These are phyloP conservation scores for Zelleria hepariella DNA, from an alignment of 2,888 invertebrate species.

Conservation along the genomic window DNA sequence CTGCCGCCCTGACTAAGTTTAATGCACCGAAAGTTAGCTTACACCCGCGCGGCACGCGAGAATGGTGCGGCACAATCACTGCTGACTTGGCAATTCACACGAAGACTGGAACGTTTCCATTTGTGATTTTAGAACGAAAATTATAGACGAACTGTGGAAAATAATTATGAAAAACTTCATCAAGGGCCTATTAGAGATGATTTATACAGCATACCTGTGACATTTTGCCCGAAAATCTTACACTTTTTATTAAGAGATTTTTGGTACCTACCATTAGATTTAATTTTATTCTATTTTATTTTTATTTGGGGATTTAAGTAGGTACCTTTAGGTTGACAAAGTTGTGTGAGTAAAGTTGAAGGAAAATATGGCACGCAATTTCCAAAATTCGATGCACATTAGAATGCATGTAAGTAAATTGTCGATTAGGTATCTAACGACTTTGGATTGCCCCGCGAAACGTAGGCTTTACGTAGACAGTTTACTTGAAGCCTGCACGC, in stretches of 20 bases:
- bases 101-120: not conserved
- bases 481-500: not conserved
- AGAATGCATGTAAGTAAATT: not conserved
- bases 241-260: no score
- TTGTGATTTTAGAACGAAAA: no score
- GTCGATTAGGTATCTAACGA: not conserved
- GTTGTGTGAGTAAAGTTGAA: not conserved
- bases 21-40: constrained; percentile 31
- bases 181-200: no score
- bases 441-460: not conserved
- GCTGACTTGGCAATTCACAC: not conserved
- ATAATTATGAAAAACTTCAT: no score
- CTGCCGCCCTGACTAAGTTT: constrained; percentile 19
- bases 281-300: no score
- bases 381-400: not conserved
- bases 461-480: no score
- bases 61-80: constrained; percentile 22
- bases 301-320: no score
- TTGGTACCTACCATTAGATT: no score
- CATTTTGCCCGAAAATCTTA: no score
- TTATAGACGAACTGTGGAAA: no score
- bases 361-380: not conserved
- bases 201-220: no score
- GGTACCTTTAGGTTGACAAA: no score
- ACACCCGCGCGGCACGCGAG: constrained; percentile 42